Evolutionary conservation across 1,140 invertebrate species (phyloP), one percentile per base, ranked within the genome.

Genomic region (Bombus polaris): DNA sequence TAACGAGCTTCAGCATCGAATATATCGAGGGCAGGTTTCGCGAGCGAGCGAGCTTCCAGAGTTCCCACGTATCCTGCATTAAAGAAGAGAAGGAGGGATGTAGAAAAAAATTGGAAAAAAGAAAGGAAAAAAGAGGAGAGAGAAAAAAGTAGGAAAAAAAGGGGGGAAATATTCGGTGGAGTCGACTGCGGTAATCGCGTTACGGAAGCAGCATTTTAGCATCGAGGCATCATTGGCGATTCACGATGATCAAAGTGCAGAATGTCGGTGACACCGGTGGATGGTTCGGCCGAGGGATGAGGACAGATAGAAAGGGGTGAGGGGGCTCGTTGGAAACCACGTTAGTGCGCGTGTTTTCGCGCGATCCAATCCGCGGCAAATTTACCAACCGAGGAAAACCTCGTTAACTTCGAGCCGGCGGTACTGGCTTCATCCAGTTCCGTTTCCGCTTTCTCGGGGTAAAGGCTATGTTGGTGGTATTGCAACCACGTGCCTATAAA

Each of bases 311-410:
- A n/a, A 25, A 57, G n/a, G 39, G 25, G 9, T 12, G 65, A 62
- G 77, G 12, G 76, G 76, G 89, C 57, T 70, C 74, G 87, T 59
- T 62, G 89, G 86, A 90, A 91, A 91, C 86, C 78, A 91, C 71
- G 88, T 91, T 91, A 91, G 88, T 83, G 90, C 91, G 85, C 88
- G 88, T 91, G 91, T 91, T 91, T 91, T 91, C 91, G 93, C 87
- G 83, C 94, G 94, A 74, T 91, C 92, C 83, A 91, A 91, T 91
- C 91, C 91, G 91, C 88, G 88, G 91, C 85, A 80, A 91, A 91
- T 91, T 91, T 90, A 91, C 90, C 87, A 91, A 91, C 90, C 90
- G 87, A 76, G 88, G 87, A 76, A 91, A 91, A 91, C 88, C 85
- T 91, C 82, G 90, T 91, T 91, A 91, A 75, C 87, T 91, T 90